These are phyloP conservation scores for Cuniculus paca DNA, from an alignment of 2,797 vertebrate species.

Conservation along the genomic window DNA sequence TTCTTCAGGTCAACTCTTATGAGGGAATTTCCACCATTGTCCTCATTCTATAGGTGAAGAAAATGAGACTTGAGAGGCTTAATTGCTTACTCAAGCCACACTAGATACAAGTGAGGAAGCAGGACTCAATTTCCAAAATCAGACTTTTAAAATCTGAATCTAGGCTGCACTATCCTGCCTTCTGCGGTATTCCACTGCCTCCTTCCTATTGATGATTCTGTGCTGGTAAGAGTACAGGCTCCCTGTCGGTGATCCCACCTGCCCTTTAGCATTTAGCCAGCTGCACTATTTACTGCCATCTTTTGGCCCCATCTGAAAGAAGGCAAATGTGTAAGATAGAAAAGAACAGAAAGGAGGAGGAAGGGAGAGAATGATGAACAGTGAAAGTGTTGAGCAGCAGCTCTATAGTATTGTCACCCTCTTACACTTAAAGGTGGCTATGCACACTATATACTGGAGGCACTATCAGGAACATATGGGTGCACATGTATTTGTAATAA, in stretches of 20 bases:
- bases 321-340: neutral
- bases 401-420: neutral
- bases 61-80: constrained; percentile 11
- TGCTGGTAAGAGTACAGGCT: neutral
- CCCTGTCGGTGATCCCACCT: neutral
- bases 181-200: neutral
- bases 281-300: neutral
- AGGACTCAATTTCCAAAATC: neutral
- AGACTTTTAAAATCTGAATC: constrained; percentile 21
- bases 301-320: neutral
- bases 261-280: neutral
- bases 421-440: neutral
- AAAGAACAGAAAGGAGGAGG: constrained; percentile 1
- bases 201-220: neutral
- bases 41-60: no score
- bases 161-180: neutral
- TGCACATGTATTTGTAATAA: neutral
- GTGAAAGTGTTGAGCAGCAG: neutral
- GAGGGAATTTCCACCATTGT: neutral
- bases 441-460: neutral
- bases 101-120: neutral
- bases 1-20: constrained; percentile 4
- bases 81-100: neutral
- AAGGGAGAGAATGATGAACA: neutral
- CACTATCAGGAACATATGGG: neutral